Base-by-base conservation (phyloP, 2,888 invertebrate genomes). In the Formica aserva region DNA sequence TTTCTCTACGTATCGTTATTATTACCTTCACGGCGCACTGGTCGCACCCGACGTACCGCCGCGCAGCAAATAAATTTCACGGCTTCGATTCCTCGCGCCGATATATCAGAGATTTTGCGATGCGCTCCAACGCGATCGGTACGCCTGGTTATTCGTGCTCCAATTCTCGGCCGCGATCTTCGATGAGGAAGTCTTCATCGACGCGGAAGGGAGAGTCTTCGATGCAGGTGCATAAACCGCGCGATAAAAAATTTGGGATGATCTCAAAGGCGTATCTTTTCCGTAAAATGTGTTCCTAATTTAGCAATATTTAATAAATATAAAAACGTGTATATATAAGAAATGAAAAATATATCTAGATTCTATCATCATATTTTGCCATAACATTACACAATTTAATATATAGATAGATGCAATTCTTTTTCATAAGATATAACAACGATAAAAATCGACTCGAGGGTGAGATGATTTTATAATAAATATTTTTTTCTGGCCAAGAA, bases 1-100 rank as follows among this genome's bases (percentile, higher is more conserved):
- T 60, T 22, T 22, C 45, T 18, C 48, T 32, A 75, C 65, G 38
- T 81, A 78, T 85, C 86, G 81, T 88, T 86, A 89, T 91, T 90
- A 91, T 92, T 92, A 90, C 91, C 91, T 92, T 91, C 89, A 89
- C 89, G 88, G 89, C 86, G 87, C 88, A 90, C 88, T 85, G 88
- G 77, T 87, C 89, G 72, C 75, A 74, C 85, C 26, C 75, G 86
- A 85, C 84, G 82, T 85, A 75, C 77, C 83, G 81, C 74, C 75
- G 80, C 78, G 80, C 82, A 66, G 67, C 83, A 85, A 88, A 89
- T 89, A 89, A 89, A 89, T 89, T 89, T 88, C 84, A 85, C 86
- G 86, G 86, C 87, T 82, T 87, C 87, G 84, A 86, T 86, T 77
- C 84, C 63, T 78, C 71, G 85, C 80, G 52, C 81, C 85, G 84